Percentiles rank a stretch among this genome's conserved stretches.
Conservation (phyloP, 2,797 vertebrate genomes). For the Poeciliopsis presidionis region DNA sequence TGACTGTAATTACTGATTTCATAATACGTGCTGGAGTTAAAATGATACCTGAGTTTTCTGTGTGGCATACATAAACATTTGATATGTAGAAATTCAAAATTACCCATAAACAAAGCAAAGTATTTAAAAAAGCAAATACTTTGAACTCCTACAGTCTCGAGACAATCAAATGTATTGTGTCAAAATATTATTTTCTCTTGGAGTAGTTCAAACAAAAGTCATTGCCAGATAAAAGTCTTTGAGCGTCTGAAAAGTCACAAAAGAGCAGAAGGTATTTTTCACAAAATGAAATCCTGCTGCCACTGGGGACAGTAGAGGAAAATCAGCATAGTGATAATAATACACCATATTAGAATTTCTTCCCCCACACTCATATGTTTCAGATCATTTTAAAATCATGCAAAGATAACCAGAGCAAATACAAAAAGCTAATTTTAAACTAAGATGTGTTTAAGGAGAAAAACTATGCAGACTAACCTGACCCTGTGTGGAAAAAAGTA, state of each 20-base stretch:
- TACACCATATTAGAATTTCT: background rate
- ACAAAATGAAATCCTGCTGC: background rate
- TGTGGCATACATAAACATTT: background rate
- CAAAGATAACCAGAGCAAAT: background rate
- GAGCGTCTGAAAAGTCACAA: background rate
- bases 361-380: background rate
- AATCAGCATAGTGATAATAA: background rate
- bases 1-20: conserved; percentile 1
- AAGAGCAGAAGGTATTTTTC: background rate
- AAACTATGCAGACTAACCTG: background rate
- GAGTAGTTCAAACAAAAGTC: background rate
- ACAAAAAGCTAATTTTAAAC: background rate
- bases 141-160: background rate
- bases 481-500: background rate
- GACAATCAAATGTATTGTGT: background rate
- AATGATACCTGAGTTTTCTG: background rate
- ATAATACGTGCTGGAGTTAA: background rate
- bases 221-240: background rate
- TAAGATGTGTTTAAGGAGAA: background rate
- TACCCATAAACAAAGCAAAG: background rate
- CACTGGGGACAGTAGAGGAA: background rate
- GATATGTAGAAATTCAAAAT: background rate
- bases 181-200: background rate
- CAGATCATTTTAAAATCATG: background rate
- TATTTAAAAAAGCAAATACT: background rate